phyloP scores from a whole-genome alignment of 2,113 vertebrate species.

The Perca flavescens region DNA sequence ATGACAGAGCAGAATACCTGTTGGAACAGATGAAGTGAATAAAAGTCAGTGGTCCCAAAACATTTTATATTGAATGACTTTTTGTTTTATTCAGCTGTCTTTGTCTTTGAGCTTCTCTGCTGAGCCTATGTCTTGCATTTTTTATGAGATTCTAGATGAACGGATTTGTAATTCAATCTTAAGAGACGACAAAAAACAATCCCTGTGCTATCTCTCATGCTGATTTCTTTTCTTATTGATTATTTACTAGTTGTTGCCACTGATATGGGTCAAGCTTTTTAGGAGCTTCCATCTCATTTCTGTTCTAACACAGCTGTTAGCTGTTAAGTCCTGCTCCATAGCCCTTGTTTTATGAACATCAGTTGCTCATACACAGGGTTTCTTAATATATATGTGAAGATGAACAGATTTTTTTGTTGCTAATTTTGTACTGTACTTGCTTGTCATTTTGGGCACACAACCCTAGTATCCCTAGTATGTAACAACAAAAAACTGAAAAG shows the following conservation, averaged over 20 bases:
- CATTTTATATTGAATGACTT: slow-evolving; percentile 18
- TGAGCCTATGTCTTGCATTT: not conserved
- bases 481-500: not conserved
- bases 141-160: slow-evolving; percentile 10
- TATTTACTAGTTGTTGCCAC: not conserved
- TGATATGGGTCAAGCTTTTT: not conserved
- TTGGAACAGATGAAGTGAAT: slow-evolving; percentile 29
- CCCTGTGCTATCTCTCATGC: not conserved
- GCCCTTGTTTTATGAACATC: not conserved
- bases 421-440: not conserved
- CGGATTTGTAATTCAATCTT: slow-evolving; percentile 5
- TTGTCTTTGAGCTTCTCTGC: slow-evolving; percentile 17
- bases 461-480: not conserved
- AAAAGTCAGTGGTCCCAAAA: slow-evolving; percentile 54
- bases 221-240: slow-evolving; percentile 9
- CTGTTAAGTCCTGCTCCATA: not conserved
- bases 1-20: slow-evolving; percentile 12
- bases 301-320: not conserved
- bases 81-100: slow-evolving; percentile 28
- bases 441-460: not conserved
- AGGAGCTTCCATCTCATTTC: not conserved
- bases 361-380: not conserved
- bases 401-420: not conserved
- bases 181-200: not conserved
- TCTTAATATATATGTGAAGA: not conserved